Conservation (phyloP, 2,113 vertebrate genomes). For the Campylorhamphus procurvoides region DNA sequence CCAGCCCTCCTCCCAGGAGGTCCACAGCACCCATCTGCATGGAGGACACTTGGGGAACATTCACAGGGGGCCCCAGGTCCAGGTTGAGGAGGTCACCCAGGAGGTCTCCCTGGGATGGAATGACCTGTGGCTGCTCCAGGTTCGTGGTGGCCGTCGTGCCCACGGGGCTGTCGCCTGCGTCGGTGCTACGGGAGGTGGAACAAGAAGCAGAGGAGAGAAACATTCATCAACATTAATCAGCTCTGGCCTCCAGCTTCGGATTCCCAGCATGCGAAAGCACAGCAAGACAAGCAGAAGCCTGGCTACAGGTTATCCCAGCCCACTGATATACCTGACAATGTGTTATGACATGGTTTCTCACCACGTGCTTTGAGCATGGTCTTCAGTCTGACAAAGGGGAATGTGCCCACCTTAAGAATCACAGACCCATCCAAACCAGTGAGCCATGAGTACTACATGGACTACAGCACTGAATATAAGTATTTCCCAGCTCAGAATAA, state of each 20-base stretch:
- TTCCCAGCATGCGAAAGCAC: not conserved
- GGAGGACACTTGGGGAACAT: slow-evolving; percentile 90
- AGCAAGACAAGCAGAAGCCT: not conserved
- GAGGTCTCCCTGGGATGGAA: slow-evolving; percentile 93
- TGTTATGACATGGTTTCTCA: not conserved
- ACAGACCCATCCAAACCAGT: not conserved
- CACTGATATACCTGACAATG: not conserved
- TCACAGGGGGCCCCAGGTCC: slow-evolving; percentile 92
- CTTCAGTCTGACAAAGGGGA: not conserved
- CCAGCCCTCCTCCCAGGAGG: slow-evolving; percentile 93
- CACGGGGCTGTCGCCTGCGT: slow-evolving; percentile 93
- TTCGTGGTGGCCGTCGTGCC: slow-evolving; percentile 78
- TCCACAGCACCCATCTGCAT: slow-evolving; percentile 97
- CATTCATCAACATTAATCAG: not conserved
- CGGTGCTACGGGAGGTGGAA: slow-evolving; percentile 76
- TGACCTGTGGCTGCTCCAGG: slow-evolving; percentile 91
- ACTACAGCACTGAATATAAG: not conserved
- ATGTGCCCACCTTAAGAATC: not conserved
- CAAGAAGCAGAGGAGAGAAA: not conserved
- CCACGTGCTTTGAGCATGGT: not conserved
- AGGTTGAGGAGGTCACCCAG: slow-evolving; percentile 95
- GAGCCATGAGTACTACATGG: not conserved
- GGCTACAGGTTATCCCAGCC: not conserved
- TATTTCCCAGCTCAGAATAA: not conserved
- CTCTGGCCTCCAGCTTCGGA: not conserved